Percentiles rank a stretch among this genome's conserved stretches.
phyloP scores from a whole-genome alignment of 2,888 invertebrate genomes.

The Luperina testacea region DNA sequence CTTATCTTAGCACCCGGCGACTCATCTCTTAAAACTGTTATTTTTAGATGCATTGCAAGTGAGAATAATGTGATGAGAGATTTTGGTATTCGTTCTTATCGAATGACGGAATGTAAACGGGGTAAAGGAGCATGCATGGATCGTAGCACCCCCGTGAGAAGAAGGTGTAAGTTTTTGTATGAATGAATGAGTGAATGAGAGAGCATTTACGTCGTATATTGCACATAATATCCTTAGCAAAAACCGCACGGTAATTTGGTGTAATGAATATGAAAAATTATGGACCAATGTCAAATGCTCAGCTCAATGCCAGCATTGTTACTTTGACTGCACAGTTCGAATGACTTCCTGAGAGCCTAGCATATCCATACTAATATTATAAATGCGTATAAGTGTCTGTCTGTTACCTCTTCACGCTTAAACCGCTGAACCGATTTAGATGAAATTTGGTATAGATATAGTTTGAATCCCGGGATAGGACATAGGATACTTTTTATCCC shows the following conservation, averaged over 20 bases:
- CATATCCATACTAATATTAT: background rate
- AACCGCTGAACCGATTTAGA: no score
- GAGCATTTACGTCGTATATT: background rate
- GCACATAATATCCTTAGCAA: background rate
- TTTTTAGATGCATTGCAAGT: conserved; percentile 57
- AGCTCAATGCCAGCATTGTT: background rate
- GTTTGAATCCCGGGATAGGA: no score
- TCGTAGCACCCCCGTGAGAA: background rate
- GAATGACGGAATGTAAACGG: background rate
- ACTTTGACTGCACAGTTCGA: background rate
- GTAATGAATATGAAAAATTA: background rate
- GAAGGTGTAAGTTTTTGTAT: no score
- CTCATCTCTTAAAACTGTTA: conserved; percentile 61
- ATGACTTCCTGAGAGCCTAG: background rate
- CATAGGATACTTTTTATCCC: no score
- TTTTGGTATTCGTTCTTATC: conserved; percentile 4
- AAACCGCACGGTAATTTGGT: background rate
- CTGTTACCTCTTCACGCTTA: no score
- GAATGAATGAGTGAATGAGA: no score
- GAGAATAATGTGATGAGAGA: conserved; percentile 11
- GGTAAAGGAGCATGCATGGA: background rate
- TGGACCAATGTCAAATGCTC: background rate
- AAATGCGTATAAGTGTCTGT: no score
- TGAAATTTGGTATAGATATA: no score
- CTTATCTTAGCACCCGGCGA: conserved; percentile 56